Percentiles rank a stretch among this genome's conserved stretches.
Evolutionary conservation across 2,113 vertebrate genomes (phyloP).

Genomic region (Leptobrachium leishanense): DNA sequence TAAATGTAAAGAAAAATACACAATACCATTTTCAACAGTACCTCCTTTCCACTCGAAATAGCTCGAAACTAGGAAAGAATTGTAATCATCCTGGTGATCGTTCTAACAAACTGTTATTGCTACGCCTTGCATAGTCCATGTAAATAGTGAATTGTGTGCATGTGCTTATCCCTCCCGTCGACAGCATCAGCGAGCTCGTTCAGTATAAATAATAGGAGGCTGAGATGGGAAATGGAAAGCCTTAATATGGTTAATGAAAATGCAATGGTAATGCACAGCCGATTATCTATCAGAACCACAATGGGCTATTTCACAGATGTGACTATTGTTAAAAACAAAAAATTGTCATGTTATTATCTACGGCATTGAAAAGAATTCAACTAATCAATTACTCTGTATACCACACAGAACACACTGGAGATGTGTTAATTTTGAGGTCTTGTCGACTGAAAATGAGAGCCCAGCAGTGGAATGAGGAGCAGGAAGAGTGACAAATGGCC

Average conservation of each 20-base stretch:
- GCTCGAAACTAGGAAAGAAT: too few species aligned
- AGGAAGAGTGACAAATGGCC: conserved; percentile 49
- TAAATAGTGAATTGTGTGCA: too few species aligned
- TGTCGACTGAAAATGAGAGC: conserved; percentile 23
- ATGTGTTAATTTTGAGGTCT: conserved; percentile 49
- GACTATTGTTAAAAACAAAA: conserved; percentile 5
- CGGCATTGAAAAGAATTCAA: conserved; percentile 18
- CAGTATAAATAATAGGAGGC: too few species aligned
- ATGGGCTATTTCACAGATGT: conserved; percentile 31
- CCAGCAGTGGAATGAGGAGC: conserved; percentile 50
- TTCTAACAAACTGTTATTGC: too few species aligned
- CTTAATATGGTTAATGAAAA: conserved; percentile 25
- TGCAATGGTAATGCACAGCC: background rate
- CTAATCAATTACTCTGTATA: background rate
- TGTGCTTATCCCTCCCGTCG: too few species aligned
- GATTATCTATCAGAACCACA: conserved; percentile 10
- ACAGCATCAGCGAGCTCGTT: too few species aligned
- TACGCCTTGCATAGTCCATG: too few species aligned
- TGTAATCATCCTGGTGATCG: too few species aligned
- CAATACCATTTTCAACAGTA: too few species aligned
- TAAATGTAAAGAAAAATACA: too few species aligned
- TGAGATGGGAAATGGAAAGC: too few species aligned
- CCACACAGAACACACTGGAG: conserved; percentile 39
- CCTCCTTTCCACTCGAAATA: too few species aligned
- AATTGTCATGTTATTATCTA: background rate